Percentiles rank a stretch among this genome's conserved stretches.
Conservation (phyloP, 1,140 invertebrate species). For the Epicauta chinensis region DNA sequence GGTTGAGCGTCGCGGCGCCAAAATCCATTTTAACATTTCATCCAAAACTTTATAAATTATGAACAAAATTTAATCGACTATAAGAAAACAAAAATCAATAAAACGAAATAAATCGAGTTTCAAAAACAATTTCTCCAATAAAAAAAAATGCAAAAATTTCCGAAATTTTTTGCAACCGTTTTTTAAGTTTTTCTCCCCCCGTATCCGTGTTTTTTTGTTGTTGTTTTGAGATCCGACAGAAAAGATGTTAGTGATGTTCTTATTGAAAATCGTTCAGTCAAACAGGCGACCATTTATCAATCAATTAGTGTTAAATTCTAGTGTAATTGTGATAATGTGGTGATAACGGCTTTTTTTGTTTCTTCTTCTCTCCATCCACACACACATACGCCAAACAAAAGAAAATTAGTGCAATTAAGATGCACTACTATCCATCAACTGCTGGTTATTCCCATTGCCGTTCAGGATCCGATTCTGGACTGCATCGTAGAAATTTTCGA, state of each 20-base stretch:
- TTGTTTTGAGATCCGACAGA: too few relatives aligned
- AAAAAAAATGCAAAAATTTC: too few relatives aligned
- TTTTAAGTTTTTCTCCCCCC: too few relatives aligned
- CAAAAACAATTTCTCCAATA: conserved; percentile 2
- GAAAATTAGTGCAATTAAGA: conserved; percentile 20
- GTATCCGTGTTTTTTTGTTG: too few relatives aligned
- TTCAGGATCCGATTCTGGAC: conserved; percentile 38
- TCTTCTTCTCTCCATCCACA: too few relatives aligned
- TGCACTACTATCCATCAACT: conserved; percentile 33
- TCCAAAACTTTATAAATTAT: too few relatives aligned
- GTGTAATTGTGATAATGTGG: conserved; percentile 7
- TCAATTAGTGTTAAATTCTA: conserved; percentile 4
- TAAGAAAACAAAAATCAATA: too few relatives aligned
- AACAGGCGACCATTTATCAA: not conserved
- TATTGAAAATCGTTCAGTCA: not conserved
- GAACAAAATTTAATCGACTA: too few relatives aligned
- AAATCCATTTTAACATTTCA: conserved; percentile 6
- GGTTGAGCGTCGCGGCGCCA: conserved; percentile 27
- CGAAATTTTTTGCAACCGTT: too few relatives aligned
- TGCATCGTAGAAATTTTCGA: conserved; percentile 32
- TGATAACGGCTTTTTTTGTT: conserved; percentile 20
- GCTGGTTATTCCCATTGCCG: conserved; percentile 37
- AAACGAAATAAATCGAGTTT: not conserved
- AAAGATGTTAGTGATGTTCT: conserved; percentile 1
- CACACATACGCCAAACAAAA: too few relatives aligned